phyloP scores from a whole-genome alignment of 1,140 invertebrate genomes.

The Euura lappo region DNA sequence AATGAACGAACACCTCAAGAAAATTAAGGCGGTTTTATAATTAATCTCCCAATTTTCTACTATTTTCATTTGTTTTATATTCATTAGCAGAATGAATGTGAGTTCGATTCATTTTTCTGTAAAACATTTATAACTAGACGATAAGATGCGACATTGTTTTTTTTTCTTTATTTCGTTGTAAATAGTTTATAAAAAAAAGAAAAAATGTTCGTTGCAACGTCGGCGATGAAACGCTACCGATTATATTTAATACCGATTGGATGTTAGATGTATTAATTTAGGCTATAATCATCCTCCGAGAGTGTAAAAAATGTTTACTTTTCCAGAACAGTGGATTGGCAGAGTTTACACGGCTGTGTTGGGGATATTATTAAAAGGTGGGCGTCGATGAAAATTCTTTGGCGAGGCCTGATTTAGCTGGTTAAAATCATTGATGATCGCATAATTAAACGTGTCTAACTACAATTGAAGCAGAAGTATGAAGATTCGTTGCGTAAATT shows the following conservation, averaged over 20 bases:
- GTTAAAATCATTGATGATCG: constrained; percentile 8
- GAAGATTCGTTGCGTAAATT: too few species aligned
- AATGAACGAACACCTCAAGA: neutral
- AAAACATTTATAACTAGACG: neutral
- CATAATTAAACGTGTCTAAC: too few species aligned
- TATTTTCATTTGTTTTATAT: too few species aligned
- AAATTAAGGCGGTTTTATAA: neutral
- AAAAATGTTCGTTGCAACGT: neutral
- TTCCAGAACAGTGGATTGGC: constrained; percentile 48
- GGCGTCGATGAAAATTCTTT: constrained; percentile 33
- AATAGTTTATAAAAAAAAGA: neutral
- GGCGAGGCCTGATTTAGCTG: constrained; percentile 19
- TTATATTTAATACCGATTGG: neutral
- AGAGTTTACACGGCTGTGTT: constrained; percentile 33
- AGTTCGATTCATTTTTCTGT: neutral
- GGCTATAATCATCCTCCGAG: constrained; percentile 35
- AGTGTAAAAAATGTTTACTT: constrained; percentile 42
- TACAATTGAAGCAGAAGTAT: neutral
- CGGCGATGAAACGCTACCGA: neutral
- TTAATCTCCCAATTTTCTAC: too few species aligned
- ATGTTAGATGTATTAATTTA: constrained; percentile 12
- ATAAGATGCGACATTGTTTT: too few species aligned
- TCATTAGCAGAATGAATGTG: neutral
- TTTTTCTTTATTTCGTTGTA: too few species aligned
- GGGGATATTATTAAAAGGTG: constrained; percentile 41